Conservation (phyloP, 1,140 invertebrate species). For the Melipona quadrifasciata region DNA sequence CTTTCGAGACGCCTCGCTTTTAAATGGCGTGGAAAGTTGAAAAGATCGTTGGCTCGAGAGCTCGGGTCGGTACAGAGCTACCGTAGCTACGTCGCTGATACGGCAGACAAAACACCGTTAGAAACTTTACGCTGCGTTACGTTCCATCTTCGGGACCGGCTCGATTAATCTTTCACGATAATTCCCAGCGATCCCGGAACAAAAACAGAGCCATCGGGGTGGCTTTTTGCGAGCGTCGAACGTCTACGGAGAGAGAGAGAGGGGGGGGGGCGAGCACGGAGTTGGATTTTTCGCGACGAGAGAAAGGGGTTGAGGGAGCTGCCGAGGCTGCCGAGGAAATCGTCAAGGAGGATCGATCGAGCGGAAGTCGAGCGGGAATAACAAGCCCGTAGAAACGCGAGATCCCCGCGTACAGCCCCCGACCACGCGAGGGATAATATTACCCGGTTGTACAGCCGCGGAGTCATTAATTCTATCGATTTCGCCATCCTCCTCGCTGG, state of each 20-base stretch:
- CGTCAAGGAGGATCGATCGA: conserved; percentile 36
- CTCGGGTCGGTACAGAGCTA: background rate
- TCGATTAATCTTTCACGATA: conserved; percentile 16
- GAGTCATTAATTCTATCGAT: conserved; percentile 52
- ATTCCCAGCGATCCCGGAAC: background rate
- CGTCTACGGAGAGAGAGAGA: too few species aligned
- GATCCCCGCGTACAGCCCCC: background rate
- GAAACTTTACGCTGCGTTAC: background rate
- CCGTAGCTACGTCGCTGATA: background rate
- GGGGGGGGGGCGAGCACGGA: too few species aligned
- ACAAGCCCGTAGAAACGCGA: conserved; percentile 31
- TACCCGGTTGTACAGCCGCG: conserved; percentile 25
- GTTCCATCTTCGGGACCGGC: background rate
- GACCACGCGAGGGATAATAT: conserved; percentile 32
- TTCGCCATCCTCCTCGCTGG: background rate
- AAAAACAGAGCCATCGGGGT: background rate
- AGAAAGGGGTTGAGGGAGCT: background rate
- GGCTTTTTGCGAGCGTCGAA: background rate
- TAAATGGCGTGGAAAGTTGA: background rate
- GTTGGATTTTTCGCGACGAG: background rate
- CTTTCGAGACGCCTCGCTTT: background rate
- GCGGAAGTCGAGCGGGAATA: conserved; percentile 37
- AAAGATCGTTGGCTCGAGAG: background rate
- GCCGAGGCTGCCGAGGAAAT: conserved; percentile 21
- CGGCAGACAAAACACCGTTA: background rate